Conservation (phyloP, 1,140 invertebrate species). For the Lineus longissimus region DNA sequence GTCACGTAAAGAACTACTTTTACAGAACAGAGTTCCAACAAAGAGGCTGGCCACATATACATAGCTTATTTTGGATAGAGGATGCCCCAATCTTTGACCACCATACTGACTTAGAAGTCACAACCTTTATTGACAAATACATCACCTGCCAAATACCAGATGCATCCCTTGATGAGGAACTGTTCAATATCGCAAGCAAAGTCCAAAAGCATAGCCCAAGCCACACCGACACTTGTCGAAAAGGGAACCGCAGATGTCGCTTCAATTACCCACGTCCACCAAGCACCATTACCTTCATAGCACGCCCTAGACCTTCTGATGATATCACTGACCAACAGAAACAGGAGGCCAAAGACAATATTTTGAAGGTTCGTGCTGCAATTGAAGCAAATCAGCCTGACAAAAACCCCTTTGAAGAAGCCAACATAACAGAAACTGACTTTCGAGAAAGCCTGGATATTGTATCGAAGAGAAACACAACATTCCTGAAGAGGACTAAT, state of each 20-base stretch:
- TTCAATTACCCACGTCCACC: not conserved
- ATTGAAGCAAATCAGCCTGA: too few relatives aligned
- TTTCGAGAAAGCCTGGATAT: conserved; percentile 8
- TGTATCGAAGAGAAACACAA: conserved; percentile 1
- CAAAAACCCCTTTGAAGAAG: too few relatives aligned
- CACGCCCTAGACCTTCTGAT: not conserved
- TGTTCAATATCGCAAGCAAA: not conserved
- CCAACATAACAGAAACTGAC: not conserved
- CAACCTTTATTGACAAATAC: conserved; percentile 2
- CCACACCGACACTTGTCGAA: not conserved
- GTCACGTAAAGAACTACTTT: conserved; percentile 13
- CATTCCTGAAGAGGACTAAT: conserved; percentile 9
- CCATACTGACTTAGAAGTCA: not conserved
- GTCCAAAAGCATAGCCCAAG: not conserved
- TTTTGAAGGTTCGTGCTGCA: too few relatives aligned
- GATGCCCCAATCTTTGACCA: conserved; percentile 3
- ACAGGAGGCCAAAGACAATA: too few relatives aligned
- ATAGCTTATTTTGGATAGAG: conserved; percentile 46
- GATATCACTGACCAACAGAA: not conserved
- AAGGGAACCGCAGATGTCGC: not conserved
- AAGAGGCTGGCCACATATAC: conserved; percentile 9
- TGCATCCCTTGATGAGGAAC: not conserved
- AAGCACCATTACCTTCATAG: not conserved
- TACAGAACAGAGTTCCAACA: conserved; percentile 7
- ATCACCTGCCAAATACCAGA: not conserved